These are phyloP conservation scores for Ceyx cyanopectus DNA, from an alignment of 2,113 vertebrate genomes.

Conservation along the genomic window DNA sequence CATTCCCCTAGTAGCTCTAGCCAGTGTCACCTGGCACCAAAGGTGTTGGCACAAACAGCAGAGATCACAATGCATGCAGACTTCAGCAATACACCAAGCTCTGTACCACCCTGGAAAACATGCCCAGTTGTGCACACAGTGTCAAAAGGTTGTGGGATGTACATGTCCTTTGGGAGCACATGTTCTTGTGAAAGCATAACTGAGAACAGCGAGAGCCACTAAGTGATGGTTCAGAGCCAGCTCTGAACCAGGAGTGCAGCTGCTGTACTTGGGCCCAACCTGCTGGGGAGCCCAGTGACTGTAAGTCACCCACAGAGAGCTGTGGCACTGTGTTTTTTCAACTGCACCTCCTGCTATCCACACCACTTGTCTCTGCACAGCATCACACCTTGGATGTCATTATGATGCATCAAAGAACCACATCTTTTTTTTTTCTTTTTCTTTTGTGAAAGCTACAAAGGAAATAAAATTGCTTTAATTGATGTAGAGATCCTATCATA, in stretches of 20 bases:
- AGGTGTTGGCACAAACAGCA: not conserved
- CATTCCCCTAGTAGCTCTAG: not conserved
- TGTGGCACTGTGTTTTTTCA: not conserved
- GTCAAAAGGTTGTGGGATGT: not conserved
- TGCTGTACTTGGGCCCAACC: rapidly evolving
- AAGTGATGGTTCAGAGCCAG: not conserved
- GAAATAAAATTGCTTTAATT: not conserved
- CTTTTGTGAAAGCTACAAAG: not conserved
- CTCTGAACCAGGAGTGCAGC: not conserved
- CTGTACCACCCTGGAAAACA: not conserved
- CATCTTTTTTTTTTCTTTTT: not conserved
- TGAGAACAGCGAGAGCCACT: not conserved
- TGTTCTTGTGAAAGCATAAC: not conserved
- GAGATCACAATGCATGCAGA: rapidly evolving
- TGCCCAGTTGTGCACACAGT: not conserved
- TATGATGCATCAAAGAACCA: not conserved
- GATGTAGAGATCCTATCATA: not conserved
- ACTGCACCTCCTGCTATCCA: not conserved
- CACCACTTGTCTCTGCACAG: not conserved
- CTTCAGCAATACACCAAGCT: not conserved
- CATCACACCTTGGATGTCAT: not conserved
- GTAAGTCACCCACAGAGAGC: not conserved
- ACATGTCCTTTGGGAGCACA: not conserved
- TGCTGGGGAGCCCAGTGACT: not conserved
- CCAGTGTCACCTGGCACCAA: not conserved